phyloP scores from a whole-genome alignment of 2,797 vertebrate species.

The Salmo trutta region DNA sequence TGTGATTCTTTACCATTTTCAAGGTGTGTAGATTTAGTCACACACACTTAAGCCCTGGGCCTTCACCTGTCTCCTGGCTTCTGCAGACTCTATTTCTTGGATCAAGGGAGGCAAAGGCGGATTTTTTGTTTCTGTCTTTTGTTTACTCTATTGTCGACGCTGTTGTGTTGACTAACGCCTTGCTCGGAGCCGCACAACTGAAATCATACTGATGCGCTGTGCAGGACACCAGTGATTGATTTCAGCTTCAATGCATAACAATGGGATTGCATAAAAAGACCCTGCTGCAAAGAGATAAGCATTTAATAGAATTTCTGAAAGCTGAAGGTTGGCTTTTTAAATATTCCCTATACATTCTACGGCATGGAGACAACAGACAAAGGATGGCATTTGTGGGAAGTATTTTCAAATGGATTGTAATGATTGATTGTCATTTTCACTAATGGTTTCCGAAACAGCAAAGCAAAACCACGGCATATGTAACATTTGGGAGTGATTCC shows the following conservation, averaged over 20 bases:
- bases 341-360: slow-evolving; percentile 79
- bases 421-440: slow-evolving; percentile 87
- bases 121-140: slow-evolving; percentile 74
- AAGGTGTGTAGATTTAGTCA: neutral
- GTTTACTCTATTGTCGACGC: slow-evolving; percentile 69
- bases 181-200: slow-evolving; percentile 59
- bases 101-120: slow-evolving; percentile 24
- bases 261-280: slow-evolving; percentile 84
- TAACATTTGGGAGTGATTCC: slow-evolving; percentile 71
- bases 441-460: slow-evolving; percentile 79
- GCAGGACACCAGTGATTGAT: slow-evolving; percentile 80
- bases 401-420: slow-evolving; percentile 85
- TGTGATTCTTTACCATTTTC: neutral
- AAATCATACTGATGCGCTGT: slow-evolving; percentile 81
- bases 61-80: slow-evolving; percentile 1
- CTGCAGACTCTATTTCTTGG: slow-evolving; percentile 8
- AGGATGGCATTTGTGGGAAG: slow-evolving; percentile 86
- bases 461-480: slow-evolving; percentile 68
- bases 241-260: slow-evolving; percentile 87
- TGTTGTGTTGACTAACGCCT: slow-evolving; percentile 49
- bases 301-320: slow-evolving; percentile 96
- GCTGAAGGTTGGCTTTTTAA: slow-evolving; percentile 91
- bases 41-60: neutral
- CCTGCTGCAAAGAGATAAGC: slow-evolving; percentile 94
- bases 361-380: slow-evolving; percentile 88